Evolutionary conservation across 2,113 vertebrate species (phyloP).

Genomic region (Sorex araneus): DNA sequence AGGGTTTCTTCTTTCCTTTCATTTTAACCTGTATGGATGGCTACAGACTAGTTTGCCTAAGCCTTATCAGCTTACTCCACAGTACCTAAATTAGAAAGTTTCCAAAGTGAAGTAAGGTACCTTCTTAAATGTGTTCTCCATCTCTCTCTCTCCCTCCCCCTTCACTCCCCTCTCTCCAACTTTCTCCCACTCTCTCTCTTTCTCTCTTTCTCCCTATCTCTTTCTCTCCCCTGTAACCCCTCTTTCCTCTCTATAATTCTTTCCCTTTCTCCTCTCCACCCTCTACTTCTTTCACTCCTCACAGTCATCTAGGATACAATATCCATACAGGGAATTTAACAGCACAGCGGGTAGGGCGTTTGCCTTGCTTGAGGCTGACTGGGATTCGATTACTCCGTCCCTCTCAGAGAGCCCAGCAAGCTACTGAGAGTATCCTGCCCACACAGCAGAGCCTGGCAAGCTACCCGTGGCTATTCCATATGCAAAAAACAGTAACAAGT

Average conservation of each 20-base stretch:
- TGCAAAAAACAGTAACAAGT: too few species aligned
- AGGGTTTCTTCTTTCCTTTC: neutral
- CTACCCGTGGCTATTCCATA: too few species aligned
- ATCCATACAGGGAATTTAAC: neutral
- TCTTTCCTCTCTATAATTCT: neutral
- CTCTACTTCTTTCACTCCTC: neutral
- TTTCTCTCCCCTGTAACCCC: neutral
- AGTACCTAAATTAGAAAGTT: conserved; percentile 40
- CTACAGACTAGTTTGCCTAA: neutral
- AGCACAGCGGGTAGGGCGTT: too few species aligned
- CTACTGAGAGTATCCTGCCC: too few species aligned
- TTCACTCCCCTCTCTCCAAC: neutral
- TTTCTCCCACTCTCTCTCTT: neutral
- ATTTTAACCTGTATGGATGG: neutral
- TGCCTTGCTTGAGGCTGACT: too few species aligned
- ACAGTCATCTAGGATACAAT: neutral
- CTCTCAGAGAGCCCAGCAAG: too few species aligned
- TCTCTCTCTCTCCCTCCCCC: neutral
- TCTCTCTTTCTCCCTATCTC: neutral
- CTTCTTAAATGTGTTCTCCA: neutral
- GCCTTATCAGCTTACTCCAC: neutral
- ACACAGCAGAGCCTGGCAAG: too few species aligned
- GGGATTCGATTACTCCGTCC: too few species aligned
- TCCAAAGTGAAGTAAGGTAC: neutral
- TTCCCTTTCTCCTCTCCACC: neutral